Evolutionary conservation across 2,113 vertebrate genomes (phyloP).

Genomic region (Leptodactylus fuscus): DNA sequence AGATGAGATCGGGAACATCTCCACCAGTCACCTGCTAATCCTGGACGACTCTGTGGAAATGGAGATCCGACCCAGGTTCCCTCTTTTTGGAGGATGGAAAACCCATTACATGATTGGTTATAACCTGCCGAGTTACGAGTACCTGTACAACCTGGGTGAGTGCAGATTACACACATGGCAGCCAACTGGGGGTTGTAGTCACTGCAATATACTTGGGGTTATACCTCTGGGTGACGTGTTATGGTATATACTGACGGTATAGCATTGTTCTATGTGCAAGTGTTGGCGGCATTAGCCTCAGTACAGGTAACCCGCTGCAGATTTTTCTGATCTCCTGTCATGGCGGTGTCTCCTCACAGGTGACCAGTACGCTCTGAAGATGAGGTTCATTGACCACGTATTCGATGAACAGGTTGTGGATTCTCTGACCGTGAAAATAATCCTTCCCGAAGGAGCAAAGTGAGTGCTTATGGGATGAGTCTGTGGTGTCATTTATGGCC

Average conservation of each 20-base stretch:
- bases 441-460: slow-evolving; percentile 96
- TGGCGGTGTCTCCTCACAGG: slow-evolving; percentile 76
- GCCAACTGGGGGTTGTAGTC: not conserved
- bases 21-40: slow-evolving; percentile 94
- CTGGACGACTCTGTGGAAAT: slow-evolving; percentile 98
- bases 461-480: slow-evolving; percentile 69
- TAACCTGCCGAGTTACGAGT: slow-evolving; percentile 97
- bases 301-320: not conserved
- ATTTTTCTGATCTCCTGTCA: too few relatives aligned
- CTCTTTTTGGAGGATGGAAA: slow-evolving; percentile 97
- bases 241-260: too few relatives aligned
- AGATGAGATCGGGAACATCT: slow-evolving; percentile 98
- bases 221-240: too few relatives aligned
- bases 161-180: not conserved
- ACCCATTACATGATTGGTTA: slow-evolving; percentile 97
- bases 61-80: slow-evolving; percentile 95
- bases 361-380: slow-evolving; percentile 96
- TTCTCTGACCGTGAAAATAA: slow-evolving; percentile 90
- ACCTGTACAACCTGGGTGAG: slow-evolving; percentile 95
- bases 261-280: too few relatives aligned
- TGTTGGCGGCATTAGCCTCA: too few relatives aligned
- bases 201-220: not conserved
- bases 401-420: slow-evolving; percentile 98
- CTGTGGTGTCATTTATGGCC: too few relatives aligned
- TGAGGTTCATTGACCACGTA: slow-evolving; percentile 95